Evolutionary conservation across 2,797 vertebrate species (phyloP).

Genomic region (Cossypha caffra): DNA sequence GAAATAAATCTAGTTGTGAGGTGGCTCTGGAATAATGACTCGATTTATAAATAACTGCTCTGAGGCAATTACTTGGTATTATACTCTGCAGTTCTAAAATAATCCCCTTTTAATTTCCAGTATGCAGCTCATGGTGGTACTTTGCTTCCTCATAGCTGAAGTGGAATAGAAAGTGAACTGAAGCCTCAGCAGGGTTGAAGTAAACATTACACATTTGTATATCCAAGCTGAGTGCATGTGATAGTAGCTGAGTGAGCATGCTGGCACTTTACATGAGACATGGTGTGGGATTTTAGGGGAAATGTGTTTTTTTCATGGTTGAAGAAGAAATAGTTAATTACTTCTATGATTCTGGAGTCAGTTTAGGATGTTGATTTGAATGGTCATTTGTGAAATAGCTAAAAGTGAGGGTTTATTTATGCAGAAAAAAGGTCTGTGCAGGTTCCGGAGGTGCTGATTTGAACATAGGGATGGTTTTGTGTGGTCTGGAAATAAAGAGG

Average conservation of each 20-base stretch:
- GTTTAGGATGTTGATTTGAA: neutral
- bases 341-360: neutral
- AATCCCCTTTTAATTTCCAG: neutral
- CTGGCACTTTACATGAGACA: neutral
- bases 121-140: neutral
- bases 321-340: neutral
- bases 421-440: neutral
- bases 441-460: neutral
- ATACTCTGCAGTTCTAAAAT: neutral
- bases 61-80: conserved; percentile 1
- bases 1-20: neutral
- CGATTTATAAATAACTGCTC: neutral
- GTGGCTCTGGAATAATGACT: neutral
- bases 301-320: neutral
- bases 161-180: neutral
- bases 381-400: neutral
- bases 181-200: neutral
- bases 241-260: neutral
- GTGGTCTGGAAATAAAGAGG: neutral
- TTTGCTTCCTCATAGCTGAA: neutral
- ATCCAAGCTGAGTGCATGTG: neutral
- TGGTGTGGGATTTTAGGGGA: neutral
- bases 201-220: neutral
- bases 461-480: neutral
- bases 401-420: neutral